Evolutionary conservation across 2,888 invertebrate genomes (phyloP), one percentile per base, ranked within the genome.

Genomic region (Apamea crenata): DNA sequence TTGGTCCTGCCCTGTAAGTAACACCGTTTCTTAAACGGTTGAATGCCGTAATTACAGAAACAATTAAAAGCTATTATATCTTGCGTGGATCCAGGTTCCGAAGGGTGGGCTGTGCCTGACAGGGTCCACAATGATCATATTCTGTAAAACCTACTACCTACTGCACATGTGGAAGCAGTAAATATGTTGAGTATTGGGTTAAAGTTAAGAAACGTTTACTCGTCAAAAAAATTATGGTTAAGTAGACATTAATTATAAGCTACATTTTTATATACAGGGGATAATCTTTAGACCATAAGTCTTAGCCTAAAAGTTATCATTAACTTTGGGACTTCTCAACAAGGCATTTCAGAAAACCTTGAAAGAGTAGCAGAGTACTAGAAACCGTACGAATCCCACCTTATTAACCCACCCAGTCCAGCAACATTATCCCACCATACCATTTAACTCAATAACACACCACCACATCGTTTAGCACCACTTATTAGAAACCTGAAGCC

Each of bases 401-500:
- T 61, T 65, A 78, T 78, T 74, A 83, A 25, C 44, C 53, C 65
- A 74, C 73, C 75, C 69, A 65, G 50, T 53, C 29, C 25, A n/a
- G 32, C 65, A 63, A 50, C n/a, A 82, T 77, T 44, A 68, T 68
- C 40, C 25, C 47, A 82, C 29, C 63, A n/a, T 59, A 72, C 69
- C 75, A 84, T 80, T 83, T 80, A 78, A 77, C 69, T 61, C 67
- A 85, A 89, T 86, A 74, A 81, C 72, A 77, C 71, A 59, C 50
- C 71, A 80, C 50, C 70, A 66, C 63, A 67, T 32, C 79, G 36
- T 68, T 80, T 80, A 71, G 61, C 78, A 47, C 65, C 77, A n/a
- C 68, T 78, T 75, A 84, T 81, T 86, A 87, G 84, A 88, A 90
- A 89, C 85, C 74, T 67, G 50, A 78, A 80, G 70, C 72, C 56